phyloP scores from a whole-genome alignment of 2,797 vertebrate genomes.

The Monodelphis domestica region DNA sequence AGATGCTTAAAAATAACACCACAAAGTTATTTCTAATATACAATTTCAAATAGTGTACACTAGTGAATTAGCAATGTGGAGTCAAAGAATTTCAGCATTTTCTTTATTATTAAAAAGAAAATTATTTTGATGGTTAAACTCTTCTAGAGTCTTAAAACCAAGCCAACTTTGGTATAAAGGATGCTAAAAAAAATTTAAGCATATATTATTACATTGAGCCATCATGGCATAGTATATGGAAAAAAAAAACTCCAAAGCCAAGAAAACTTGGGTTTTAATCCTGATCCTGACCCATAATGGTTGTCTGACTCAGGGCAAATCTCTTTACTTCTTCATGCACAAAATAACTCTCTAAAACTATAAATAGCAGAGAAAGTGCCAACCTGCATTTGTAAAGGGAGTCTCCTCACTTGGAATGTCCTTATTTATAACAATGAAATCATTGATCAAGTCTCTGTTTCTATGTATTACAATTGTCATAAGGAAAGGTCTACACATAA shows the following conservation, averaged over 20 bases:
- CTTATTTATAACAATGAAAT: not conserved
- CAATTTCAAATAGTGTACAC: not conserved
- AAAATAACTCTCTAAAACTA: not conserved
- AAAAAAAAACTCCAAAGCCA: not conserved
- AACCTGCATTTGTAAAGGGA: not conserved
- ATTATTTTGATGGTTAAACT: constrained; percentile 56
- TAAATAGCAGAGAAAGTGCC: not conserved
- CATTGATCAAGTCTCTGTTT: not conserved
- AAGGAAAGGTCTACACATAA: constrained; percentile 5
- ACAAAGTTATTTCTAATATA: not conserved
- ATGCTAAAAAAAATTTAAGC: not conserved
- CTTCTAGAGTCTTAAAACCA: constrained; percentile 54
- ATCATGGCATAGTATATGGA: not conserved
- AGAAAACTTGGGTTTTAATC: not conserved
- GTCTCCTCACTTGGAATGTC: not conserved
- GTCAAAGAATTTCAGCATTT: constrained; percentile 59
- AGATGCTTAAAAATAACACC: constrained; percentile 13
- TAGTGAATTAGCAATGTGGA: not conserved
- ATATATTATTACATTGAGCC: not conserved
- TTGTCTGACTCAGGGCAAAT: not conserved
- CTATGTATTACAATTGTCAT: not conserved
- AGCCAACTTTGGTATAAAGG: constrained; percentile 29
- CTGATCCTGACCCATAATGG: not conserved
- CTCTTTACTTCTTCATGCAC: not conserved
- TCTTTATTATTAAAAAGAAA: constrained; percentile 52